phyloP scores from a whole-genome alignment of 2,113 vertebrate species.

The Meles meles region DNA sequence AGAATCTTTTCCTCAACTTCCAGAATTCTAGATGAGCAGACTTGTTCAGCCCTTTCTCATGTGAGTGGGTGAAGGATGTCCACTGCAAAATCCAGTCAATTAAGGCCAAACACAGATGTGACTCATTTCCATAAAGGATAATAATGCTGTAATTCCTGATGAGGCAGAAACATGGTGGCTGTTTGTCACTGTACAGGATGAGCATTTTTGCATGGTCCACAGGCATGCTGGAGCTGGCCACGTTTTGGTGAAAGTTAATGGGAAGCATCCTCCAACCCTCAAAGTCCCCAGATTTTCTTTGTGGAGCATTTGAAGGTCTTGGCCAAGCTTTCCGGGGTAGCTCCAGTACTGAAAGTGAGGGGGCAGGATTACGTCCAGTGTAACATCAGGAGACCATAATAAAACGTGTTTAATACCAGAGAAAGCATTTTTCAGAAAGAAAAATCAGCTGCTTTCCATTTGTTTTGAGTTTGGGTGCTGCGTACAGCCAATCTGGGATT shows the following conservation, averaged over 20 bases:
- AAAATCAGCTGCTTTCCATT: neutral
- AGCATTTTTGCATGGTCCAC: neutral
- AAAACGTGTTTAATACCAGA: neutral
- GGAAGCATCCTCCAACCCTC: neutral
- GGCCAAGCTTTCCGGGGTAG: neutral
- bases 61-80: neutral
- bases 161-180: neutral
- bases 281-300: neutral
- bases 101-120: neutral
- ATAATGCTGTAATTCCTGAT: accelerated
- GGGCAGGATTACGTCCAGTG: neutral
- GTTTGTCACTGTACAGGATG: neutral
- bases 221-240: no score
- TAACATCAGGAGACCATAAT: neutral
- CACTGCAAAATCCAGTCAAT: no score
- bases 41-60: neutral
- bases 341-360: neutral
- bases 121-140: neutral
- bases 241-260: neutral
- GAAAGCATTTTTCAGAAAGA: neutral
- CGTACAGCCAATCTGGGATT: accelerated
- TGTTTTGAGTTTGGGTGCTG: neutral
- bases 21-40: accelerated
- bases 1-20: neutral
- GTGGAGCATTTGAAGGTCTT: neutral